Conservation (phyloP, 2,888 invertebrate genomes). For the Drosophila villosipedis region DNA sequence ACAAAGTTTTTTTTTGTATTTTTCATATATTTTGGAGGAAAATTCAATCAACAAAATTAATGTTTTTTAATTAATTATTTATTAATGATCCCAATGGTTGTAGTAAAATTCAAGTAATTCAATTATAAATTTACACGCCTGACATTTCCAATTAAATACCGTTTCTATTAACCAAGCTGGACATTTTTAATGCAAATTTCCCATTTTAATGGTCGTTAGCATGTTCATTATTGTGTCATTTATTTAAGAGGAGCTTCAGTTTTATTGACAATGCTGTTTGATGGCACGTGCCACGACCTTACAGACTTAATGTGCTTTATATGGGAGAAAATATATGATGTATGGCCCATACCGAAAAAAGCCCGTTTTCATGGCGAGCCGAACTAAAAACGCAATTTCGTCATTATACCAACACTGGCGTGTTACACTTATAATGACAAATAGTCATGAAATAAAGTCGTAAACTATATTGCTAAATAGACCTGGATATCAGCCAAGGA, state of each 20-base stretch:
- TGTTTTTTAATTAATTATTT: constrained; percentile 58
- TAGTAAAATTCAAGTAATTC: constrained; percentile 64
- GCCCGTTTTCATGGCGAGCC: constrained; percentile 19
- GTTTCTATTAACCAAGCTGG: constrained; percentile 32
- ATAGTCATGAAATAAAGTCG: constrained; percentile 75
- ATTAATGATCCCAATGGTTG: constrained; percentile 40
- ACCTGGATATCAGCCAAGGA: constrained; percentile 37
- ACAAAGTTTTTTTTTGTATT: constrained; percentile 59
- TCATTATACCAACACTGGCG: constrained; percentile 73
- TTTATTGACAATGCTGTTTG: constrained; percentile 61
- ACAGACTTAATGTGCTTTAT: constrained; percentile 67
- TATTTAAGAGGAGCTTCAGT: constrained; percentile 40
- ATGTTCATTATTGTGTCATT: constrained; percentile 35
- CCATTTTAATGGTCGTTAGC: constrained; percentile 63
- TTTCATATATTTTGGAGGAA: neutral
- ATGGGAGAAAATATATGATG: constrained; percentile 65
- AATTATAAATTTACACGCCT: constrained; percentile 69
- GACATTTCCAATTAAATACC: constrained; percentile 66
- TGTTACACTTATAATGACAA: constrained; percentile 75
- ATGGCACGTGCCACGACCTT: constrained; percentile 67
- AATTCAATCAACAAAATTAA: constrained; percentile 38
- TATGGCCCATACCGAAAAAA: constrained; percentile 25
- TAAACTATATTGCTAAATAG: constrained; percentile 60
- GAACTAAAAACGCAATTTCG: constrained; percentile 68
- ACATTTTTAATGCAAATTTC: constrained; percentile 57